A percentile compares a stretch with the other conserved stretches of the same genome.
Evolutionary conservation across 2,113 vertebrate genomes (phyloP).

Genomic region (Nothobranchius kuhntae): DNA sequence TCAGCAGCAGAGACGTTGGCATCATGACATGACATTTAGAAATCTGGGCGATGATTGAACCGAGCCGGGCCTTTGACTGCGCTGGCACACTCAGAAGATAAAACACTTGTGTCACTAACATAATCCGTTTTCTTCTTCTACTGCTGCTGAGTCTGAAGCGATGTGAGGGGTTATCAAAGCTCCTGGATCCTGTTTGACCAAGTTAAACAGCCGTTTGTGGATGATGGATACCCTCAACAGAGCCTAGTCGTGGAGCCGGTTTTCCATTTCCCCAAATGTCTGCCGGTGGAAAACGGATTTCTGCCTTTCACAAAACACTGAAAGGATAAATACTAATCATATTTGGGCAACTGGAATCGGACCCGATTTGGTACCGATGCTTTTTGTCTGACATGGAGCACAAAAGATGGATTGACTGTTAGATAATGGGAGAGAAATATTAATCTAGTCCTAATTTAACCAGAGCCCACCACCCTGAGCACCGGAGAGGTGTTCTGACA

Average conservation of each 20-base stretch:
- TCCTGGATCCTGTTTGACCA: constrained; percentile 10
- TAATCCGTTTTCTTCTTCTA: not conserved
- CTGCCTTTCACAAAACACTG: constrained; percentile 45
- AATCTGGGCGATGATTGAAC: constrained; percentile 7
- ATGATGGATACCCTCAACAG: constrained; percentile 7
- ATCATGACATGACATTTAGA: constrained; percentile 14
- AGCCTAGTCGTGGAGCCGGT: constrained; percentile 4
- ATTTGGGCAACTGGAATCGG: constrained; percentile 2
- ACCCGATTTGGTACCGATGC: no score
- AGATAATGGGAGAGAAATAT: no score
- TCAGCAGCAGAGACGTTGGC: not conserved
- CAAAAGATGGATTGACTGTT: no score
- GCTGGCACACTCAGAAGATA: not conserved
- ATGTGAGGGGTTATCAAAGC: not conserved
- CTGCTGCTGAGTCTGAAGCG: not conserved
- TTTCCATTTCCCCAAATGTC: constrained; percentile 25
- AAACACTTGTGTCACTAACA: not conserved
- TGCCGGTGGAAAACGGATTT: constrained; percentile 60
- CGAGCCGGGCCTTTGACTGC: not conserved
- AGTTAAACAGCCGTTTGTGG: constrained; percentile 30
- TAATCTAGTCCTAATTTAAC: no score
- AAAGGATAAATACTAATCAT: constrained; percentile 58
- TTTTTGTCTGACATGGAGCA: no score
- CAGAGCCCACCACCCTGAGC: no score
- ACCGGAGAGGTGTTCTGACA: no score